Conservation (phyloP, 2,113 vertebrate species). For the Ptilorrhoa leucosticta region DNA sequence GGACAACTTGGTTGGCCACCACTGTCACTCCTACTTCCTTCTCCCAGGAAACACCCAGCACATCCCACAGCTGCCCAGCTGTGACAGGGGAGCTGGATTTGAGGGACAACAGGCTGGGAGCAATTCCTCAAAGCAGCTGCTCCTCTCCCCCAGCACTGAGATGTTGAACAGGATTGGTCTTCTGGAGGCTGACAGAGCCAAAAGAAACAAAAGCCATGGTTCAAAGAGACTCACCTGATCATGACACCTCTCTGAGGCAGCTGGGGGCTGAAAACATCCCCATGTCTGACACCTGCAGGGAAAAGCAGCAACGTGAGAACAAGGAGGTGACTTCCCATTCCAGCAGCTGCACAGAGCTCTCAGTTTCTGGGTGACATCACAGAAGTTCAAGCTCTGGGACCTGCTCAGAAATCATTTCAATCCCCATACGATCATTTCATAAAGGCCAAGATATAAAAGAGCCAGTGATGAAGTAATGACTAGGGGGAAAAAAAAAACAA, state of each 20-base stretch:
- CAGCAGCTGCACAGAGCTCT: background rate
- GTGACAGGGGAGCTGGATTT: background rate
- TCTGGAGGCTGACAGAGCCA: background rate
- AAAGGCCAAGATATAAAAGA: background rate
- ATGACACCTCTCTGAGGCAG: slow-evolving; percentile 3
- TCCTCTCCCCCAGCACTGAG: background rate
- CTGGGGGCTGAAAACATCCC: slow-evolving; percentile 27
- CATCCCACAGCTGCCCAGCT: background rate
- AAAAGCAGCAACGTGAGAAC: background rate
- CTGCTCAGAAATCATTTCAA: background rate
- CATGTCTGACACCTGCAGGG: background rate
- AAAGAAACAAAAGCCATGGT: background rate
- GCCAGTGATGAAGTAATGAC: background rate
- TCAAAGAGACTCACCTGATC: slow-evolving; percentile 44
- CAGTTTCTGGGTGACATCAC: background rate
- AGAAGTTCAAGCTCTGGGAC: background rate
- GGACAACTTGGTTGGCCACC: background rate
- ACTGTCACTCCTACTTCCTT: background rate
- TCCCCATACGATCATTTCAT: background rate
- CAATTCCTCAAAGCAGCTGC: background rate
- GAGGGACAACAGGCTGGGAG: background rate
- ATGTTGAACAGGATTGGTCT: background rate
- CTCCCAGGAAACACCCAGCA: background rate
- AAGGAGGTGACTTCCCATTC: background rate
- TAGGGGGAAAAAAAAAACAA: fast-evolving